These are phyloP conservation scores for Amphimedon queenslandica DNA, from an alignment of 37 sponge, comb jelly and placozoan species.

Conservation along the genomic window DNA sequence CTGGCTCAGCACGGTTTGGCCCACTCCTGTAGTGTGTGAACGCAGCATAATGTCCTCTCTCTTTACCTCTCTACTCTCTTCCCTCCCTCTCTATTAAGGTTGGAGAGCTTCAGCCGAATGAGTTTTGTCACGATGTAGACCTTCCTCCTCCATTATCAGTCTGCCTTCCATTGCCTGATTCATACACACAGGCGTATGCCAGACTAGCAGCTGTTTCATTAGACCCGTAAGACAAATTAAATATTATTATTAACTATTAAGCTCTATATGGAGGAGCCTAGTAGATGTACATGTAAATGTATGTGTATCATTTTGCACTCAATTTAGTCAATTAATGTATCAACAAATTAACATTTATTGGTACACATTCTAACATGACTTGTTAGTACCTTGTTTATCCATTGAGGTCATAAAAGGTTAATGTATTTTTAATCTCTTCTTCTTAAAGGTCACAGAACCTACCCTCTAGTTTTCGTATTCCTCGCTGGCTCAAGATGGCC, in stretches of 20 bases:
- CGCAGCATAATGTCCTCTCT: not conserved
- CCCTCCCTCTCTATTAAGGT: conserved; percentile 14
- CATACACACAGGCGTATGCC: conserved; percentile 29
- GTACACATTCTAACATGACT: too few species aligned
- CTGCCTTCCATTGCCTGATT: conserved; percentile 15
- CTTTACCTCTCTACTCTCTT: too few species aligned
- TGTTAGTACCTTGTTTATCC: too few species aligned
- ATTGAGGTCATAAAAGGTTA: too few species aligned
- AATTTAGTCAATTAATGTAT: too few species aligned
- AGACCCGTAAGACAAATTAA: conserved; percentile 79
- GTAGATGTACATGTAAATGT: too few species aligned
- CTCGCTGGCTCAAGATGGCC: conserved; percentile 56
- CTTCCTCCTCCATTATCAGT: conserved; percentile 38
- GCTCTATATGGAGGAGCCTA: too few species aligned
- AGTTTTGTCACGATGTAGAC: conserved; percentile 42
- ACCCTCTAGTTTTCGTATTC: conserved; percentile 31
- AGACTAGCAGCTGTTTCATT: conserved; percentile 42
- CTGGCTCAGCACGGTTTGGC: too few species aligned
- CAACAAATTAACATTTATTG: too few species aligned
- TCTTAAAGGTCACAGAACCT: conserved; percentile 34
- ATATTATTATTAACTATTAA: too few species aligned
- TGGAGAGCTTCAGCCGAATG: conserved; percentile 23
- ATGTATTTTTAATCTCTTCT: too few species aligned
- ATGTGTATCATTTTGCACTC: too few species aligned
- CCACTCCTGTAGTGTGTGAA: not conserved